phyloP scores from a whole-genome alignment of 2,797 vertebrate genomes.

The Harpagifer antarcticus region DNA sequence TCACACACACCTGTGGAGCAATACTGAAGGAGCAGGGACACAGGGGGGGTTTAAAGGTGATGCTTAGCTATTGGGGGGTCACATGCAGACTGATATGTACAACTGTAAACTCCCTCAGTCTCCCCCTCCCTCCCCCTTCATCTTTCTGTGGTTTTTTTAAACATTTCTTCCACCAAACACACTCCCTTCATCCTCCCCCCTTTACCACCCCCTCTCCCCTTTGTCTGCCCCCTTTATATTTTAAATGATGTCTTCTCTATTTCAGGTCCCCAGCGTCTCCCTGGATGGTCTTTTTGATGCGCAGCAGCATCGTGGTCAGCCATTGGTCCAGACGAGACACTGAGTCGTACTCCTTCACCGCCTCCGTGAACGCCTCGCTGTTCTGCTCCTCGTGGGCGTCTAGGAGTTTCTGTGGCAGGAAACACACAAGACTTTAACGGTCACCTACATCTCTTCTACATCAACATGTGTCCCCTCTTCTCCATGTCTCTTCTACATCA shows the following conservation, averaged over 20 bases:
- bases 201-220: not conserved
- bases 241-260: constrained; percentile 67
- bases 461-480: too few species aligned
- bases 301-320: constrained; percentile 98
- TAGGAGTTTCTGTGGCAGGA: constrained; percentile 90
- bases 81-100: constrained; percentile 84
- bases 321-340: constrained; percentile 98
- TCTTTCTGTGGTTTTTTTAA: not conserved
- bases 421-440: not conserved
- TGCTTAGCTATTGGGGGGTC: constrained; percentile 56
- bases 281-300: constrained; percentile 99
- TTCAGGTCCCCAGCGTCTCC: constrained; percentile 94
- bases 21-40: constrained; percentile 62
- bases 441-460: too few species aligned
- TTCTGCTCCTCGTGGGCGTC: constrained; percentile 99
- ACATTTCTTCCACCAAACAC: not conserved
- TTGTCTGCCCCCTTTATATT: not conserved
- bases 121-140: constrained; percentile 11
- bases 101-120: constrained; percentile 62
- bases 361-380: constrained; percentile 96
- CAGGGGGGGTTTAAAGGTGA: constrained; percentile 59
- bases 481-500: too few species aligned
- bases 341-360: constrained; percentile 96
- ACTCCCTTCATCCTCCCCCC: not conserved
- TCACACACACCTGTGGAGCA: constrained; percentile 54